These are phyloP conservation scores for Coracias cyanogaster DNA, from an alignment of 2,797 vertebrate genomes.

Conservation along the genomic window DNA sequence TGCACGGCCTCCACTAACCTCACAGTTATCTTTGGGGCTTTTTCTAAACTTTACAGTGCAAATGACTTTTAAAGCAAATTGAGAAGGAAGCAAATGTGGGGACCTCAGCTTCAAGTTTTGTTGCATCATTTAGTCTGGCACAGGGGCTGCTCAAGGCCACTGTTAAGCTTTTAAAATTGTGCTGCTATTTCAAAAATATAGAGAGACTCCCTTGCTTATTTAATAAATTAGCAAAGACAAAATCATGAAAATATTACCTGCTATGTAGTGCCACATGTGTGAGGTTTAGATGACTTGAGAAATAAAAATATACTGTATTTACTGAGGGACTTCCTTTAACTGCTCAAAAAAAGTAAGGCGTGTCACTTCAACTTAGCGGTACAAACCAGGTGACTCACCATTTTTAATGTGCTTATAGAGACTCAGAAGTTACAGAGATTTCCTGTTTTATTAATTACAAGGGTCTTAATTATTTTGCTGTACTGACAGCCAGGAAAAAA, in stretches of 20 bases:
- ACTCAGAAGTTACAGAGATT: neutral
- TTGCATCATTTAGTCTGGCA: neutral
- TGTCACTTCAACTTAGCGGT: neutral
- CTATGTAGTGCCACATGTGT: neutral
- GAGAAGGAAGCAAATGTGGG: neutral
- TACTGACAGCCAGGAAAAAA: neutral
- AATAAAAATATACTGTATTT: neutral
- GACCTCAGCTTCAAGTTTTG: neutral
- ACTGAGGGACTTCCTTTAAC: neutral
- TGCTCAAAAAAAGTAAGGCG: neutral
- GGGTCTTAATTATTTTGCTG: slow-evolving; percentile 28
- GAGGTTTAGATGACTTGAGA: neutral
- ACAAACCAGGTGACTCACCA: neutral
- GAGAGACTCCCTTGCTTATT: neutral
- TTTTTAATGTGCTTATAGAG: slow-evolving; percentile 15
- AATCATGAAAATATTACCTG: neutral
- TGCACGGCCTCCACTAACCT: neutral
- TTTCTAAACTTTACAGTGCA: neutral
- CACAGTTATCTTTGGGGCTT: neutral
- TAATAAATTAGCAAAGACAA: neutral
- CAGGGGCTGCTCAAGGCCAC: neutral
- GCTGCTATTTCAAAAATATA: neutral
- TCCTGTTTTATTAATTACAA: slow-evolving; percentile 56
- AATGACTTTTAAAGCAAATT: neutral
- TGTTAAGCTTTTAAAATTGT: neutral